These are phyloP conservation scores for Catajapyx aquilonaris DNA, from an alignment of 1,140 invertebrate species.

Conservation along the genomic window DNA sequence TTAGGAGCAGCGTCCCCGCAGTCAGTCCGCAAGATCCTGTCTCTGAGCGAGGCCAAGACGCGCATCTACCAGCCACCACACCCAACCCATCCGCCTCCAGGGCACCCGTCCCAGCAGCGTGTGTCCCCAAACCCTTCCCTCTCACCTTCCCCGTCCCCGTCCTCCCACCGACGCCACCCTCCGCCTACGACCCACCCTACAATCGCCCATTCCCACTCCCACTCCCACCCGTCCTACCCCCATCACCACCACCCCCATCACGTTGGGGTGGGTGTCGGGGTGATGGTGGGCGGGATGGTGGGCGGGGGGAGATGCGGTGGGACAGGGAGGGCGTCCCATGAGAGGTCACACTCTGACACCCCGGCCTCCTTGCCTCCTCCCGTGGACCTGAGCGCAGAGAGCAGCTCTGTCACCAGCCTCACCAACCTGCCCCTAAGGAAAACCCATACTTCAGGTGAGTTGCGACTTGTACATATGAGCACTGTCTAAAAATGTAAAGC, in stretches of 20 bases:
- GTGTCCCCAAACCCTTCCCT: no score
- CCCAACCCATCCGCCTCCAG: constrained; percentile 22
- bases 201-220: constrained; percentile 25
- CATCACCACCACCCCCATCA: constrained; percentile 8
- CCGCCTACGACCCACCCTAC: constrained; percentile 18
- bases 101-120: constrained; percentile 24
- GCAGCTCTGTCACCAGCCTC: constrained; percentile 81
- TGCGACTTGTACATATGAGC: constrained; percentile 1
- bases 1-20: constrained; percentile 87
- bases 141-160: no score
- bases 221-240: constrained; percentile 20
- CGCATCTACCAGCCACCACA: constrained; percentile 60
- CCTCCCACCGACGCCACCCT: constrained; percentile 13
- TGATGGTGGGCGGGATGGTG: constrained; percentile 20
- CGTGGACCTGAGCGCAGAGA: constrained; percentile 80
- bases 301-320: constrained; percentile 11
- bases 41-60: constrained; percentile 72
- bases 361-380: constrained; percentile 43
- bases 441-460: constrained; percentile 58
- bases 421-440: constrained; percentile 72
- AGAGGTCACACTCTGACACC: constrained; percentile 76
- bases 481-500: neutral
- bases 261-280: constrained; percentile 34
- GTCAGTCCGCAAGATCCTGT: constrained; percentile 77
- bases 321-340: constrained; percentile 40